Percentiles rank a stretch among this genome's conserved stretches.
Evolutionary conservation across 1,140 invertebrate species (phyloP).

Genomic region (Belonocnema kinseyi): DNA sequence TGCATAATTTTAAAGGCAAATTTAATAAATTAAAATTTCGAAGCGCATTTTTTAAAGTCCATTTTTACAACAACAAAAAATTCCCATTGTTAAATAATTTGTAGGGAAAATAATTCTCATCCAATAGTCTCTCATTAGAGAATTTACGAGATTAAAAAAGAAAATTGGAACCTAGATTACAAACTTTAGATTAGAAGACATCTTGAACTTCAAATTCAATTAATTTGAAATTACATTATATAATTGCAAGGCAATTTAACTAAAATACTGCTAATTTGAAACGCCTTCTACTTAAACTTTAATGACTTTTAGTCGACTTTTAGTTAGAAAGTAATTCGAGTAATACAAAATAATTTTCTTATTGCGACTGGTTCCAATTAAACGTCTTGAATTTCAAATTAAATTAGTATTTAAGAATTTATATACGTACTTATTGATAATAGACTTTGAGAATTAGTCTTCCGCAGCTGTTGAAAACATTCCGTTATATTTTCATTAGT

Average conservation of each 20-base stretch:
- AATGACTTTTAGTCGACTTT: background rate
- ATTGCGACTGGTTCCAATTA: no score
- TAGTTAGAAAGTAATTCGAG: background rate
- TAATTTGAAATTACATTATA: background rate
- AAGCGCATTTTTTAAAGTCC: no score
- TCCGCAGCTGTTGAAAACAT: slow-evolving; percentile 44
- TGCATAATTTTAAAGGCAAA: no score
- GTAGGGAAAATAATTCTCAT: no score
- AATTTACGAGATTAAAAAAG: no score
- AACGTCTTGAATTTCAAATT: background rate
- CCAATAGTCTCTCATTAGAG: no score
- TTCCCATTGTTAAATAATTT: no score
- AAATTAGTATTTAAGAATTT: background rate
- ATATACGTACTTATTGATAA: slow-evolving; percentile 3
- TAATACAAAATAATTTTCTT: no score
- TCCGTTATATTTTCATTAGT: slow-evolving; percentile 54
- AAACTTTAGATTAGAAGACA: background rate
- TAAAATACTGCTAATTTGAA: slow-evolving; percentile 9
- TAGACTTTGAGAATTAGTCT: slow-evolving; percentile 4
- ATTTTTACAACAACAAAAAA: no score
- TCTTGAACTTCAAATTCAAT: background rate
- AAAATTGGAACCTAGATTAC: no score
- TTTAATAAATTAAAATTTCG: no score
- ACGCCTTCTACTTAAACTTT: background rate
- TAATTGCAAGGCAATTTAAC: background rate